Evolutionary conservation across 64 coral and sea anemone species (phyloP), one percentile per base, ranked within the genome.

Genomic region (Porites lutea): DNA sequence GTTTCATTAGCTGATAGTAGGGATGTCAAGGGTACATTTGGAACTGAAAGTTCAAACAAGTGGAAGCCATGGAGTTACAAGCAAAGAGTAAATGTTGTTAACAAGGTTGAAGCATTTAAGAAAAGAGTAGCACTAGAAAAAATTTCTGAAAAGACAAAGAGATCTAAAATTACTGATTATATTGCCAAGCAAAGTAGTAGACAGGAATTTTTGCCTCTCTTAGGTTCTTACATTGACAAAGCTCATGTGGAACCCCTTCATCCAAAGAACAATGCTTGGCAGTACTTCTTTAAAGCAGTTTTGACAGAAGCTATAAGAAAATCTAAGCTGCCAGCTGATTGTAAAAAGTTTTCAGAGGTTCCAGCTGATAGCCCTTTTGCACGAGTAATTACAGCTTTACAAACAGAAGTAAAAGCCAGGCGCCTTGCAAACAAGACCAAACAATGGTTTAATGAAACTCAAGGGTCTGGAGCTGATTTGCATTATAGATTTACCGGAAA

Each of bases 51-150:
- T 22, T n/a, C 18, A 15, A 68, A 54, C 84, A 90, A 76, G 71
- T 94, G 95, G 95, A 86, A 96, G 52, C 91, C 95, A 54, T 96
- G 87, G 95, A 75, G 78, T 20, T 96, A 96, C 46, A 12, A 78
- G 49, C 5, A 90, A 20, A 90, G 95, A 48, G 10, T 93, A 63
- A 96, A 67, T 23, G 82, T 88, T 19, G 75, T 60, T 22, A 74
- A 87, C 48, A 90, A 89, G 51, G 91, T 93, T 57, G 63, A 93
- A 67, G 76, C 19, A 53, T 80, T 83, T 69, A 92, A 96, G 65
- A 86, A 68, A 87, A 89, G 68, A 77, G 61, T 82, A 52, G 65
- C 45, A 63, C 82, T 85, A 65, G 59, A 96, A 92, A 74, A 77
- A 16, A 77, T 71, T 47, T 55, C 6, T 22, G 47, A 23, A 37